Evolutionary conservation across 1,140 invertebrate genomes (phyloP).

Genomic region (Stegodyphus dumicola): DNA sequence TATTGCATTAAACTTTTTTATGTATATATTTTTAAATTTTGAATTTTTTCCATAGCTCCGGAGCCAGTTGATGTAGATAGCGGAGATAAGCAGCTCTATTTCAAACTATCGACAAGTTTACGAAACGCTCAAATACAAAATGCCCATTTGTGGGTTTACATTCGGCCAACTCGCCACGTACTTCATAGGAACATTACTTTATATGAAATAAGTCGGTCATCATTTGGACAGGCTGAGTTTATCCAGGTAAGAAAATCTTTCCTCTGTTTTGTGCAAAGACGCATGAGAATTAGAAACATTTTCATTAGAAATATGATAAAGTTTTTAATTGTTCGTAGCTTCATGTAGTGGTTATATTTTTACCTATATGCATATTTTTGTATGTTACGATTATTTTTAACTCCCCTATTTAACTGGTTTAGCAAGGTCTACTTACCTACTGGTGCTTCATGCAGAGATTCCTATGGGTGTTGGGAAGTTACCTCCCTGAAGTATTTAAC

Average conservation of each 20-base stretch:
- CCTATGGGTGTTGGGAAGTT: too few species aligned
- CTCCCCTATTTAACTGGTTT: too few species aligned
- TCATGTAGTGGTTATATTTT: too few species aligned
- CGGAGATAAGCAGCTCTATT: constrained; percentile 68
- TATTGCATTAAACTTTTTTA: neutral
- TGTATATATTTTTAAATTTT: neutral
- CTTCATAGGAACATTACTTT: constrained; percentile 55
- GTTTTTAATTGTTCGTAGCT: too few species aligned
- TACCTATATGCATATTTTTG: too few species aligned
- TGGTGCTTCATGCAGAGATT: too few species aligned
- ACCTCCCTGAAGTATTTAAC: too few species aligned
- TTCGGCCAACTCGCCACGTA: constrained; percentile 64
- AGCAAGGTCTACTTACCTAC: too few species aligned
- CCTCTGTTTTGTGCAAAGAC: neutral
- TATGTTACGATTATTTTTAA: too few species aligned
- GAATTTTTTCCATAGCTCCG: constrained; percentile 20
- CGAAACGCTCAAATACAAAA: constrained; percentile 71
- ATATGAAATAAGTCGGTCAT: constrained; percentile 5
- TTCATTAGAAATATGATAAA: too few species aligned
- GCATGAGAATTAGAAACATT: too few species aligned
- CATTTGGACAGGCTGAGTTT: constrained; percentile 29
- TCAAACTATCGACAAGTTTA: constrained; percentile 73
- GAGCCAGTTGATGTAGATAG: constrained; percentile 25
- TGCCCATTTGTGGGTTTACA: constrained; percentile 72
- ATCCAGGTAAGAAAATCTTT: constrained; percentile 16